Conservation (phyloP, 2,888 invertebrate species). For the Cosmia trapezina region DNA sequence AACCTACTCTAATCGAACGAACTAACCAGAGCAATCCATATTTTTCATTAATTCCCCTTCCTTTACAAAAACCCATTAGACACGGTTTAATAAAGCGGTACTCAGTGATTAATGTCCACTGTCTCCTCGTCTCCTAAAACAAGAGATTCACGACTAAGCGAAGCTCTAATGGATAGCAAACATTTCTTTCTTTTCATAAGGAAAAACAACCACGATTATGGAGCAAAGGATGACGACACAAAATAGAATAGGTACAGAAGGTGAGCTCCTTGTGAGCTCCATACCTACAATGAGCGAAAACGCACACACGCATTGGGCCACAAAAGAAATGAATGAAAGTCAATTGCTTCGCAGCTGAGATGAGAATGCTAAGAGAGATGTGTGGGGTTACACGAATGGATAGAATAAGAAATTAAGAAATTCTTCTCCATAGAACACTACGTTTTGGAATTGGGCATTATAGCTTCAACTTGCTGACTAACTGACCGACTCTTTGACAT, state of each 20-base stretch:
- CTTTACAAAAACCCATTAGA: constrained; percentile 37
- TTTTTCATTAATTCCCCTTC: constrained; percentile 39
- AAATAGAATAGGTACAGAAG: not conserved
- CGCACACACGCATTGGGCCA: too few relatives aligned
- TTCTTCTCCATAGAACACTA: too few relatives aligned
- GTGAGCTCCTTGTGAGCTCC: constrained; percentile 14
- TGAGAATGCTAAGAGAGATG: too few relatives aligned
- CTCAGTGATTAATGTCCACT: constrained; percentile 50
- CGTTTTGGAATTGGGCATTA: too few relatives aligned
- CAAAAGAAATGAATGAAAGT: too few relatives aligned
- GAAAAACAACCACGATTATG: constrained; percentile 44
- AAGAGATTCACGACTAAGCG: constrained; percentile 35
- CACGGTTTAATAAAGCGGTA: constrained; percentile 23
- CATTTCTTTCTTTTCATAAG: constrained; percentile 41
- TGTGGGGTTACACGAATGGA: too few relatives aligned
- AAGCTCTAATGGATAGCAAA: constrained; percentile 62
- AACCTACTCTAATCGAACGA: constrained; percentile 5
- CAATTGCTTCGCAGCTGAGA: too few relatives aligned
- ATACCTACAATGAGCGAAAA: not conserved
- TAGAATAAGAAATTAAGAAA: too few relatives aligned
- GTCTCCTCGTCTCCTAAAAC: constrained; percentile 33
- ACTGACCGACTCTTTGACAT: too few relatives aligned
- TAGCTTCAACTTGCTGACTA: too few relatives aligned
- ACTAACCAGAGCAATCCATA: constrained; percentile 22
- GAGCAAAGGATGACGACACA: not conserved